phyloP scores from a whole-genome alignment of 2,797 vertebrate species.

The Xiphophorus birchmanni region DNA sequence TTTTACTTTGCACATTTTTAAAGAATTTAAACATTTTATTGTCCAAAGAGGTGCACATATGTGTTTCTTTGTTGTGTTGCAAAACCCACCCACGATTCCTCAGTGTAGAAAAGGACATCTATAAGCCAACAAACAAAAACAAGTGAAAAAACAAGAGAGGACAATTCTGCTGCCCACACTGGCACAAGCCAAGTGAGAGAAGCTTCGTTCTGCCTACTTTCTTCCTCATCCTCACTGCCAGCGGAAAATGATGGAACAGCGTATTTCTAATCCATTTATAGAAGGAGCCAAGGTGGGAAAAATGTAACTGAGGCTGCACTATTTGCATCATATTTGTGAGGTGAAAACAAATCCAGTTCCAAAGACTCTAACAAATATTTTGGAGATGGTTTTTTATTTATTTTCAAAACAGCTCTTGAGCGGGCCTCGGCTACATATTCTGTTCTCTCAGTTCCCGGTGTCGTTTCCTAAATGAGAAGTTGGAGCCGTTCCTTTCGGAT shows the following conservation, averaged over 20 bases:
- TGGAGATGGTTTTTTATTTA: no score
- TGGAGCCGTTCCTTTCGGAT: neutral
- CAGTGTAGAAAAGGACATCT: neutral
- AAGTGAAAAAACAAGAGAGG: neutral
- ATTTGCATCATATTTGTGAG: neutral
- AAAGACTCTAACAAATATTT: neutral
- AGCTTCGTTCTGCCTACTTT: neutral
- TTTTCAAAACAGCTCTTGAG: neutral
- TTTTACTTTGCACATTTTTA: neutral
- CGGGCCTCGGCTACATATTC: neutral
- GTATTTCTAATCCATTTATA: neutral
- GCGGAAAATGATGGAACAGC: neutral
- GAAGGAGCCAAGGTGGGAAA: neutral
- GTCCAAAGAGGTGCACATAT: neutral
- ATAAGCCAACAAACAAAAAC: neutral
- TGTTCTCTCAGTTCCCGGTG: neutral
- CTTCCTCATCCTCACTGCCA: neutral
- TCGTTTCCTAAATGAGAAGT: neutral
- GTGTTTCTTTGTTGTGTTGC: neutral
- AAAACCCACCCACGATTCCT: neutral
- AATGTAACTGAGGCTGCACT: neutral
- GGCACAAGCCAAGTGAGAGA: neutral
- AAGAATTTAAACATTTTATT: neutral
- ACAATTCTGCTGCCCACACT: conserved; percentile 3
- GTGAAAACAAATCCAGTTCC: neutral